Conservation (phyloP, 1,140 invertebrate species). For the Drosophila ambigua region DNA sequence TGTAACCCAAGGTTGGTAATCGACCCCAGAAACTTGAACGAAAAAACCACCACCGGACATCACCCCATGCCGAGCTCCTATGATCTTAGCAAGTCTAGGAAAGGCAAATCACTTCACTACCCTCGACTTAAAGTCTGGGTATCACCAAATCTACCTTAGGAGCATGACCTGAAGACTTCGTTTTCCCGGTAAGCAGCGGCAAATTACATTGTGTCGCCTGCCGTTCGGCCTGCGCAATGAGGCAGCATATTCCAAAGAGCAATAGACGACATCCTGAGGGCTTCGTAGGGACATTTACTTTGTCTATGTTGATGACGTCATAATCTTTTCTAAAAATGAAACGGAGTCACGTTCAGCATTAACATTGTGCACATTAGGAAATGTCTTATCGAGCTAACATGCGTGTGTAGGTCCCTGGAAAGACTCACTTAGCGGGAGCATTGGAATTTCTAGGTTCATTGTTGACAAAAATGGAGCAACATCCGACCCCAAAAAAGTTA, state of each 20-base stretch:
- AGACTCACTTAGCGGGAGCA: constrained; percentile 8
- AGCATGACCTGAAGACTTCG: constrained; percentile 38
- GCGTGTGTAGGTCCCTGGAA: background rate
- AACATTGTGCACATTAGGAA: constrained; percentile 19
- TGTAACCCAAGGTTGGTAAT: constrained; percentile 69
- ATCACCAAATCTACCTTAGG: constrained; percentile 62
- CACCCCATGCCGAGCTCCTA: constrained; percentile 85
- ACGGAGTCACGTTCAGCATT: constrained; percentile 13
- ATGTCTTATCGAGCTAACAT: constrained; percentile 5
- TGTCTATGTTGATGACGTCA: constrained; percentile 35
- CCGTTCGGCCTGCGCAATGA: constrained; percentile 81
- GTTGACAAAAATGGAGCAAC: constrained; percentile 6
- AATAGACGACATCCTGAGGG: too few relatives aligned
- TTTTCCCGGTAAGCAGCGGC: constrained; percentile 34
- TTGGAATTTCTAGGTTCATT: constrained; percentile 17
- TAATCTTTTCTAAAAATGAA: constrained; percentile 23
- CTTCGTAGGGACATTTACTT: too few relatives aligned
- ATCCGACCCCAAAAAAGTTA: constrained; percentile 15
- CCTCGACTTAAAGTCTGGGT: constrained; percentile 77
- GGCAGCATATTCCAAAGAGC: too few relatives aligned
- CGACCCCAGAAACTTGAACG: constrained; percentile 79
- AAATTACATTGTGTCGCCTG: constrained; percentile 60
- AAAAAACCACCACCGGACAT: constrained; percentile 66
- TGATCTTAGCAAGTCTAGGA: constrained; percentile 39
- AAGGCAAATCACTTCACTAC: constrained; percentile 36